Percentiles rank a stretch among this genome's conserved stretches.
Evolutionary conservation across 2,888 invertebrate genomes (phyloP).

Genomic region (Galerucella calmariensis): DNA sequence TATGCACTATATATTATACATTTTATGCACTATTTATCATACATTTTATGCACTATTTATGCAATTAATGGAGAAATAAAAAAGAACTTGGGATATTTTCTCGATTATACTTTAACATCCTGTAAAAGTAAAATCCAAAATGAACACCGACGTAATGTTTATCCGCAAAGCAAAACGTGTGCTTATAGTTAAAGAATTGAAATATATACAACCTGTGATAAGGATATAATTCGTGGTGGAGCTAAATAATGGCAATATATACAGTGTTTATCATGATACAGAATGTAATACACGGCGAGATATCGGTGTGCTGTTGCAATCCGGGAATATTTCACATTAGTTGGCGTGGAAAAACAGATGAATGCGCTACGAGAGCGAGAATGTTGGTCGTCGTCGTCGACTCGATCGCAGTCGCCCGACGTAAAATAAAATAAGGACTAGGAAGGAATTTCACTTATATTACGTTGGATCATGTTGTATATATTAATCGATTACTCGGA

Average conservation of each 20-base stretch:
- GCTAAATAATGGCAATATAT: constrained; percentile 39
- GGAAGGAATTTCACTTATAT: constrained; percentile 45
- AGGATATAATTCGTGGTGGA: constrained; percentile 27
- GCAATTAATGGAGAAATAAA: too few relatives aligned
- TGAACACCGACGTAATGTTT: not conserved
- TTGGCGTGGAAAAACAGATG: constrained; percentile 40
- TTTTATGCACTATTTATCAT: too few relatives aligned
- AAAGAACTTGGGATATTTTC: too few relatives aligned
- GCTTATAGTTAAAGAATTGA: constrained; percentile 12
- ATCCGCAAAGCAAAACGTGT: constrained; percentile 24
- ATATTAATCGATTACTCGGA: constrained; percentile 42
- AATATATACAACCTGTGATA: constrained; percentile 22
- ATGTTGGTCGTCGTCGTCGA: constrained; percentile 8
- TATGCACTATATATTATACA: too few relatives aligned
- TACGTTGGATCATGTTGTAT: constrained; percentile 46
- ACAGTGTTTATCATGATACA: constrained; percentile 47
- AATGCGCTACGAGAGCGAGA: constrained; percentile 33
- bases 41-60: too few relatives aligned
- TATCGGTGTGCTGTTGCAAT: constrained; percentile 34
- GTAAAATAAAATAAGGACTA: constrained; percentile 43
- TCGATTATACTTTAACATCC: not conserved
- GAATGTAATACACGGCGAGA: constrained; percentile 46
- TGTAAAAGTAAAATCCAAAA: not conserved
- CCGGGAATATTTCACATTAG: constrained; percentile 49
- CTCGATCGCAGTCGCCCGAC: not conserved